Conservation (phyloP, 35 echinoderm and acorn worm genomes). For the Ophioderma brevispina region DNA sequence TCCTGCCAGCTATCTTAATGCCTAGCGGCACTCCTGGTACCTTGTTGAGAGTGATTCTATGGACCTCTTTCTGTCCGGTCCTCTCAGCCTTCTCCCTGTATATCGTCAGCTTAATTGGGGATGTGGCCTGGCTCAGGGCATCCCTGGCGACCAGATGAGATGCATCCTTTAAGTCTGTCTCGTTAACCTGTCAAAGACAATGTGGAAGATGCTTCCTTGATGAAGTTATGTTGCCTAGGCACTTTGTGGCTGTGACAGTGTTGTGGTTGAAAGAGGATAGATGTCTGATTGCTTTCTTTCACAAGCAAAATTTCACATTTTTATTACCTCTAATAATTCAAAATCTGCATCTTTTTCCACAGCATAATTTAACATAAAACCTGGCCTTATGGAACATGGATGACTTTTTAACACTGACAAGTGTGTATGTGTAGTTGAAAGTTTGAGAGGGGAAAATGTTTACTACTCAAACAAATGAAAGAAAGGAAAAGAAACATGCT, state of each 20-base stretch:
- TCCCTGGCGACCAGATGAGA: constrained; percentile 78
- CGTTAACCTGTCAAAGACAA: constrained; percentile 61
- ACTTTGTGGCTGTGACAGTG: neutral
- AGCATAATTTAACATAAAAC: no score
- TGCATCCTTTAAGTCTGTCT: constrained; percentile 78
- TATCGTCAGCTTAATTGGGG: constrained; percentile 80
- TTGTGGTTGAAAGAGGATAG: neutral
- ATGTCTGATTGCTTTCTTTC: neutral
- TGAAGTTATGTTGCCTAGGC: neutral
- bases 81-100: constrained; percentile 89
- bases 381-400: no score
- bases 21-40: constrained; percentile 77
- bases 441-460: no score
- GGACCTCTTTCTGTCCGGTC: constrained; percentile 43
- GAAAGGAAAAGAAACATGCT: no score
- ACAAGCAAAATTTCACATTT: no score
- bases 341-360: no score
- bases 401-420: no score
- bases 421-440: no score
- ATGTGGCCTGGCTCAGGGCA: constrained; percentile 40
- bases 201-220: neutral
- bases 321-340: no score
- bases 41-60: constrained; percentile 77
- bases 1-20: constrained; percentile 93
- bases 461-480: no score